These are phyloP conservation scores for Phaonia tiefii DNA, from an alignment of 2,888 invertebrate species.

Conservation along the genomic window DNA sequence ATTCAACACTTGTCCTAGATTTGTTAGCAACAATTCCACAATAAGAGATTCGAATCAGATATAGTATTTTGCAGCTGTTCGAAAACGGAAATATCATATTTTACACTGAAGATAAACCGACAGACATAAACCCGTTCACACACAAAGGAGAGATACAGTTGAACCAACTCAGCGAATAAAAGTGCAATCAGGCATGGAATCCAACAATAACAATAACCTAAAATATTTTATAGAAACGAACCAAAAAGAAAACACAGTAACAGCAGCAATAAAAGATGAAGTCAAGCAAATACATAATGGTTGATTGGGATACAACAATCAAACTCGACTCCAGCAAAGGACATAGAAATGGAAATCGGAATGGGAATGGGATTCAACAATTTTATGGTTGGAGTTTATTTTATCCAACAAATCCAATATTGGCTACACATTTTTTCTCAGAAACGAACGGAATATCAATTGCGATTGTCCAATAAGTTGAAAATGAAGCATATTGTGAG, in stretches of 20 bases:
- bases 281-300: conserved; percentile 55
- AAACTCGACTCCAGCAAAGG: background rate
- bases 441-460: background rate
- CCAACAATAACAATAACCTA: conserved; percentile 32
- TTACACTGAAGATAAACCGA: background rate
- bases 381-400: conserved; percentile 50
- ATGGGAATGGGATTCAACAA: conserved; percentile 12
- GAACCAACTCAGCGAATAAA: conserved; percentile 16
- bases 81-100: background rate
- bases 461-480: background rate
- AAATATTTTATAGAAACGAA: no score
- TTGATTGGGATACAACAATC: conserved; percentile 40
- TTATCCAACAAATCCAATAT: conserved; percentile 4
- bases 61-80: conserved; percentile 17
- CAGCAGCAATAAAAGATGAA: conserved; percentile 60
- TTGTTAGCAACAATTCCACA: conserved; percentile 47
- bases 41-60: no score
- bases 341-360: no score
- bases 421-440: no score
- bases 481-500: conserved; percentile 24
- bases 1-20: conserved; percentile 42
- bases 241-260: conserved; percentile 31
- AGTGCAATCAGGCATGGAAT: conserved; percentile 54
- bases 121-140: conserved; percentile 33
- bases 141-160: background rate